phyloP scores from a whole-genome alignment of 2,113 vertebrate species.

The Sialia sialis region DNA sequence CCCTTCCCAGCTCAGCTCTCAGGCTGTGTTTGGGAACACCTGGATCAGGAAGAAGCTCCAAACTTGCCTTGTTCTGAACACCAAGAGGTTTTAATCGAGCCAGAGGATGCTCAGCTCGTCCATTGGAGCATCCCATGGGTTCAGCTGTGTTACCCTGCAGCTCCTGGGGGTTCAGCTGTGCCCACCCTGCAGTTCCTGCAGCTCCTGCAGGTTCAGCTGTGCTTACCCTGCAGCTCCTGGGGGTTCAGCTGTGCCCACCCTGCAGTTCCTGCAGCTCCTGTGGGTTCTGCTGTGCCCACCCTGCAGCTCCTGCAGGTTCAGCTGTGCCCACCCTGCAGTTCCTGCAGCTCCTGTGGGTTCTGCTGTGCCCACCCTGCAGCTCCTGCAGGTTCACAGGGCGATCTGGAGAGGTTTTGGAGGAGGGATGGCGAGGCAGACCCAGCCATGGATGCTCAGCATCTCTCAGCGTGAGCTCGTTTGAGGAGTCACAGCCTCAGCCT shows the following conservation, averaged over 20 bases:
- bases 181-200: neutral
- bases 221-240: neutral
- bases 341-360: no score
- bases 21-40: neutral
- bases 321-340: neutral
- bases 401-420: neutral
- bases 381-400: neutral
- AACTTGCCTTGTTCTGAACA: neutral
- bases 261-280: no score
- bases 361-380: neutral
- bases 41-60: neutral
- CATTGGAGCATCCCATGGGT: accelerated
- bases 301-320: no score
- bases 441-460: neutral
- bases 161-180: accelerated
- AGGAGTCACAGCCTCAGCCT: neutral
- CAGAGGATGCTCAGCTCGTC: neutral
- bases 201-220: accelerated
- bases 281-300: neutral
- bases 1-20: neutral
- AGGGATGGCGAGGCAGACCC: neutral
- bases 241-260: neutral
- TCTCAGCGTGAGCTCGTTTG: neutral
- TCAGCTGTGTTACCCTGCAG: no score
- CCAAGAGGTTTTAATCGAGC: neutral